Conservation (phyloP, 2,888 invertebrate genomes). For the Oxyscelio sp. region DNA sequence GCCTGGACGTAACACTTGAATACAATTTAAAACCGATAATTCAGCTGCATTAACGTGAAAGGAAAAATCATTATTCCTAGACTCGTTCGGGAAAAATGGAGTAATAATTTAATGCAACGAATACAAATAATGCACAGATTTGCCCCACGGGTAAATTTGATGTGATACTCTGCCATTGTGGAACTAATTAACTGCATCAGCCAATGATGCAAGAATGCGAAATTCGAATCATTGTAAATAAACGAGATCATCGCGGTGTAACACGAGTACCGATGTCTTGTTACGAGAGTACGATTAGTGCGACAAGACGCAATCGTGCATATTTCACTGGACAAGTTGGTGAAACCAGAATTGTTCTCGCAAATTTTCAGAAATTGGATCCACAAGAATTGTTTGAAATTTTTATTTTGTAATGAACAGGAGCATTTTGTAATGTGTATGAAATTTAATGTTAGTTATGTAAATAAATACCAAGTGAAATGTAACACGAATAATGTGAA, state of each 20-base stretch:
- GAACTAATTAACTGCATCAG: conserved; percentile 31
- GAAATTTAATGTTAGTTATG: too few relatives aligned
- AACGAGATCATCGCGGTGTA: conserved; percentile 37
- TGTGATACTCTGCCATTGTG: conserved; percentile 30
- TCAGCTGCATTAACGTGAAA: not conserved
- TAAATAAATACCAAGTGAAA: too few relatives aligned
- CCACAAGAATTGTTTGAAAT: too few relatives aligned
- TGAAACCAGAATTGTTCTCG: conserved; percentile 15
- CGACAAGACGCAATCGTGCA: conserved; percentile 16
- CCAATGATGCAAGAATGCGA: conserved; percentile 54
- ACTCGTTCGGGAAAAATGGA: conserved; percentile 12
- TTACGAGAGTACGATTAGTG: conserved; percentile 27
- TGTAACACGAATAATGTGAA: too few relatives aligned
- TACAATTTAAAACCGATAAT: conserved; percentile 38
- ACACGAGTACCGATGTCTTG: conserved; percentile 19
- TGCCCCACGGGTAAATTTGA: conserved; percentile 19
- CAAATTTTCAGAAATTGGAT: not conserved
- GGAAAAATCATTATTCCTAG: conserved; percentile 7
- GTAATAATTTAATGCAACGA: conserved; percentile 5
- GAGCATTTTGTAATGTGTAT: too few relatives aligned
- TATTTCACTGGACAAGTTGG: not conserved
- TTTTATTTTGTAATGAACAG: too few relatives aligned
- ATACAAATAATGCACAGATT: conserved; percentile 17
- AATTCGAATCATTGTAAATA: conserved; percentile 52
- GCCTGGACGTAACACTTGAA: conserved; percentile 21